Percentiles rank a stretch among this genome's conserved stretches.
Evolutionary conservation across 2,113 vertebrate genomes (phyloP).

Genomic region (Silurus meridionalis): DNA sequence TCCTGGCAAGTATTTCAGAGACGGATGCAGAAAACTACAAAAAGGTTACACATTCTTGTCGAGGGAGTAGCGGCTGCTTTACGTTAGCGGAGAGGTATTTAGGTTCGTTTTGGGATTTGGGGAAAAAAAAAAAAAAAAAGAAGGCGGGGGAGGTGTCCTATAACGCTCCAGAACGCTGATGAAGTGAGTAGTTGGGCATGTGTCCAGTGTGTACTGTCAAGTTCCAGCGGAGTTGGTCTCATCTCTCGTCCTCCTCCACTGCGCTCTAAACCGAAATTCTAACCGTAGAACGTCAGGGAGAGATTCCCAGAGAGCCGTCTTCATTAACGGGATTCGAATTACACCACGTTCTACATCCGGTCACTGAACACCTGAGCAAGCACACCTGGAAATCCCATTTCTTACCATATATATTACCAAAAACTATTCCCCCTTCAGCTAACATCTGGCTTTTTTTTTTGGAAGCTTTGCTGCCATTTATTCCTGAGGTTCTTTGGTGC

Average conservation of each 20-base stretch:
- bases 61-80: slow-evolving; percentile 35
- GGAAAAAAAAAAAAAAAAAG: background rate
- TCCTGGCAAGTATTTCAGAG: slow-evolving; percentile 43
- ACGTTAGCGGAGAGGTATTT: slow-evolving; percentile 42
- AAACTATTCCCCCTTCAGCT: background rate
- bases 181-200: background rate
- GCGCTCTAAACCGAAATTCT: background rate
- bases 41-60: slow-evolving; percentile 39
- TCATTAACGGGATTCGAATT: background rate
- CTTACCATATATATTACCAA: background rate
- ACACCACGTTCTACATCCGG: background rate
- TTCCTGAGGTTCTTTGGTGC: background rate
- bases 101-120: background rate
- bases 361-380: slow-evolving; percentile 6
- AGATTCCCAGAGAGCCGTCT: background rate
- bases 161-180: background rate
- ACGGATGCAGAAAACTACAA: slow-evolving; percentile 39
- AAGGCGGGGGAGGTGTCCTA: background rate
- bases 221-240: background rate
- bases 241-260: background rate
- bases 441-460: background rate
- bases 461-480: background rate
- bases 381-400: slow-evolving; percentile 55
- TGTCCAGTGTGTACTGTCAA: background rate
- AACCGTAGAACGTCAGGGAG: background rate